Base-by-base conservation (phyloP, 2,797 vertebrate species). In the Trichosurus vulpecula region DNA sequence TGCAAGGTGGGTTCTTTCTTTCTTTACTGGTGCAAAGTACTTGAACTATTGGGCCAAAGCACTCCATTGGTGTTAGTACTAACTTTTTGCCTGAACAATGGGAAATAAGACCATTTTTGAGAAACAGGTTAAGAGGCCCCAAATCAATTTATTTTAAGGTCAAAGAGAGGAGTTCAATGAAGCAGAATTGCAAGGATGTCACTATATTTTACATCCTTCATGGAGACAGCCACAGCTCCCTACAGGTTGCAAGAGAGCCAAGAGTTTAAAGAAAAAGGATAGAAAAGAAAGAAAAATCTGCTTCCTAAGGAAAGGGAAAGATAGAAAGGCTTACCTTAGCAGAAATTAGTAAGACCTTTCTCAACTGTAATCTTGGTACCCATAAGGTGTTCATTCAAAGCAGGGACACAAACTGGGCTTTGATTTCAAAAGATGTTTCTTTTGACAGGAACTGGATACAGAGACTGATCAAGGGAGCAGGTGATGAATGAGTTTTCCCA, bases 381-480 rank as follows among this genome's bases (percentile, higher is more conserved):
- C 27, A 1, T 16, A 58, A 58, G 22, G 89, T 3, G 9, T n/a
- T 66, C 52, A 61, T 57, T 87, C 47, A 6, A 87, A 91, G 74
- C n/a, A 54, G 52, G 54, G n/a, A 27, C 58, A 94, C 47, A 93
- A 57, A 96, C 14, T n/a, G 57, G 30, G 29, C 74, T 95, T 93
- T 95, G 31, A 94, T 95, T 95, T 95, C 90, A 55, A 66, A 94
- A 96, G 90, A 55, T 52, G 30, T 91, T 57, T 90, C 93, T 94
- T 47, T 90, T 31, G 54, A 52, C 56, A 94, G 92, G 57, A 90
- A 11, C 54, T 61, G 90, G 54, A 91, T 54, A 54, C 25, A 4
- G 57, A 90, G 8, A 81, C 57, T 90, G 93, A 53, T 41, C 57
- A 94, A 90, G 89, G 55, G 74, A 47, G 89, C 52, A 89, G 8